phyloP scores from a whole-genome alignment of 1,140 invertebrate genomes.

The Bombus pascuorum region DNA sequence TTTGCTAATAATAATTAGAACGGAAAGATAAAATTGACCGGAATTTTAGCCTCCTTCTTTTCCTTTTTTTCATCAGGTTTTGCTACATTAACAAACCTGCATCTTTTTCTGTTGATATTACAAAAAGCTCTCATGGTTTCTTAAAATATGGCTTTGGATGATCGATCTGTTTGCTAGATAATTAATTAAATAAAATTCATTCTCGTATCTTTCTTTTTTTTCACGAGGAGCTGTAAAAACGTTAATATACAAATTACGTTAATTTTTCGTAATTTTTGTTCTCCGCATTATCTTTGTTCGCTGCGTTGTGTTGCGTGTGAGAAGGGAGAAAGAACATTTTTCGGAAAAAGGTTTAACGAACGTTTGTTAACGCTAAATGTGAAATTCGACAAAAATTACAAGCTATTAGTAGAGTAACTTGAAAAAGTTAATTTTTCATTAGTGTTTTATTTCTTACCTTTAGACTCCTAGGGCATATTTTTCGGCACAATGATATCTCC shows the following conservation, averaged over 20 bases:
- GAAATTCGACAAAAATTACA: neutral
- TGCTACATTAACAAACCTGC: neutral
- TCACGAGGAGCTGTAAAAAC: neutral
- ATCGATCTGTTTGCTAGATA: neutral
- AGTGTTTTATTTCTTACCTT: conserved; percentile 85
- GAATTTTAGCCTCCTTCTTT: neutral
- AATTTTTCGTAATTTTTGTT: neutral
- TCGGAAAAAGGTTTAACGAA: no score
- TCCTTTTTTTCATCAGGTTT: neutral
- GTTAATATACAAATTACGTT: neutral
- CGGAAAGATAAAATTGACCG: no score
- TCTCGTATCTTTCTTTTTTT: neutral
- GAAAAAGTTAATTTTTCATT: neutral
- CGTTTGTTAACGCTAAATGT: neutral
- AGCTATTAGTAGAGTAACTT: neutral
- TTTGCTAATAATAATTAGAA: no score
- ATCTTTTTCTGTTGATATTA: neutral
- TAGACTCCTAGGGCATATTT: conserved; percentile 93
- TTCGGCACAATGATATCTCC: conserved; percentile 89
- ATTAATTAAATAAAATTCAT: neutral
- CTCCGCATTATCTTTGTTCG: neutral
- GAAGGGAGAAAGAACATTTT: no score
- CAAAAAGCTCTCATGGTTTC: no score
- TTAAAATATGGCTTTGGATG: neutral
- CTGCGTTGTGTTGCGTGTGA: no score